phyloP scores from a whole-genome alignment of 2,113 vertebrate genomes.

The Lophura nycthemera region DNA sequence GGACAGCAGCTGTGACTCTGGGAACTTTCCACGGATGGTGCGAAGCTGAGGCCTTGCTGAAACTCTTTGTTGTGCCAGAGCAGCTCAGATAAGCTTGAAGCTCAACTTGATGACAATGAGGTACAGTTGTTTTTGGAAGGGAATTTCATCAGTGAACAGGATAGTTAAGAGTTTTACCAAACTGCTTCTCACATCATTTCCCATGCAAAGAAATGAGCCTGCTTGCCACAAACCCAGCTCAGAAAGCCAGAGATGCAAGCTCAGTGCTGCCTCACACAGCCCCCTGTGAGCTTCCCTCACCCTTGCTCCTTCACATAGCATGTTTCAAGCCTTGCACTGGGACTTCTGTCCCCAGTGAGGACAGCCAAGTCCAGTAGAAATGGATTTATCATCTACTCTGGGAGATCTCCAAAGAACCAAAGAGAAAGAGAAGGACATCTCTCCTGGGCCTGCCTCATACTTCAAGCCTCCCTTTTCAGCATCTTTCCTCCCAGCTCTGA shows the following conservation, averaged over 20 bases:
- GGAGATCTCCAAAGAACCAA: background rate
- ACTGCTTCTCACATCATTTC: background rate
- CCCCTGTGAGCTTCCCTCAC: background rate
- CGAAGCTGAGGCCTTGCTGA: background rate
- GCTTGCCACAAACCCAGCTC: background rate
- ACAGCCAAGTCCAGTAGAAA: background rate
- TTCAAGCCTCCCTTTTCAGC: background rate
- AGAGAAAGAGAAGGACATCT: background rate
- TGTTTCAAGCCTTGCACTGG: background rate
- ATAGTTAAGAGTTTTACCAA: background rate
- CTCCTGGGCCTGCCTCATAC: constrained; percentile 4
- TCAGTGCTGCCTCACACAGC: background rate
- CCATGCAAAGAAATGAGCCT: background rate
- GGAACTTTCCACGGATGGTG: background rate
- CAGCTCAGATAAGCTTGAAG: background rate
- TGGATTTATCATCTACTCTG: background rate
- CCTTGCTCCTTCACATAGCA: background rate
- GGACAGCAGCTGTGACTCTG: background rate
- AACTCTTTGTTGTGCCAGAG: background rate
- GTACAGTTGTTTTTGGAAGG: background rate
- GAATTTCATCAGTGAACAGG: background rate
- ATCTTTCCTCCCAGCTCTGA: background rate
- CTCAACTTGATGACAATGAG: background rate
- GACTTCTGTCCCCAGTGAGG: background rate
- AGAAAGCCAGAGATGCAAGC: background rate